Base-by-base conservation (phyloP, 2,888 invertebrate species). In the Dryadula phaetusa region DNA sequence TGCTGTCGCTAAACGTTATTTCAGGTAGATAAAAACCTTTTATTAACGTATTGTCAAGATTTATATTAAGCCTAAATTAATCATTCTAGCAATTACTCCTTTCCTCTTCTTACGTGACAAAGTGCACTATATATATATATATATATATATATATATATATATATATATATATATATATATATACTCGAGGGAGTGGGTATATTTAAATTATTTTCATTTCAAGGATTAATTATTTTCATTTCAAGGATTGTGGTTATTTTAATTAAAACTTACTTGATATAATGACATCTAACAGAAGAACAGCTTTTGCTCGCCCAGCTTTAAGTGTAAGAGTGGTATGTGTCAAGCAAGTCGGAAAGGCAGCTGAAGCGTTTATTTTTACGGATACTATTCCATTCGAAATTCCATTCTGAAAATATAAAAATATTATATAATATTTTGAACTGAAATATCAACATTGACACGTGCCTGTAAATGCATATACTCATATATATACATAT, bases 291-390 rank as follows among this genome's bases (percentile, higher is more conserved):
- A 73, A 16, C 34, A 82, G 22, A 1, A 91, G 79, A 2, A 86
- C 86, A n/a, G 88, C 77, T 37, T 76, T 75, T 5, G 85, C 86
- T 7, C 69, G 58, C 0, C 40, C 79, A 3, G 83, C 85, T 6
- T 75, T 78, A 8, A 91, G 76, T 70, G 86, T 85, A 52, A 91
- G 68, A 5, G 77, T 72, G 3, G 87, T 73, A 46, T 76, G 76
- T 0, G 78, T 72, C 14, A 80, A 66, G 37, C 79, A 76, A 40
- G 66, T 61, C 0, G 86, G 82, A 37, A 86, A 56, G 7, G 67
- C 71, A 8, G 82, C 62, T 12, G 82, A 65, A 3, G 67, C 76
- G 14, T 49, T 40, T 4, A 76, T 64, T n/a, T 69, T 70, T 4
- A 89, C 78, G 3, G 72, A 72, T 7, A 88, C 84, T 18, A 64